Evolutionary conservation across 2,888 invertebrate species (phyloP).

Genomic region (Chrysomela aeneicollis): DNA sequence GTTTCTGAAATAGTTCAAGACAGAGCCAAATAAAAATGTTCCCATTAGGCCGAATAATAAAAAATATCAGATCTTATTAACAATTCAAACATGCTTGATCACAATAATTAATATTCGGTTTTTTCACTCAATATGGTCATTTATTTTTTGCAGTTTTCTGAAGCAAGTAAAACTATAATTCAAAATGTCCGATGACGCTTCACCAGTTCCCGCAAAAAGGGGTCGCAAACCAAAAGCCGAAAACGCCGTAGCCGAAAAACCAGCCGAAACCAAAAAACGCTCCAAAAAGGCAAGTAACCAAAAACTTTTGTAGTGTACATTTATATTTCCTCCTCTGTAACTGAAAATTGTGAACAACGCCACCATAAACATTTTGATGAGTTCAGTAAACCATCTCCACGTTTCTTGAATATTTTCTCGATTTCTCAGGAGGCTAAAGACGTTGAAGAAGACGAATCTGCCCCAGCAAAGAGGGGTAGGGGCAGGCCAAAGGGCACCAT

Average conservation of each 20-base stretch:
- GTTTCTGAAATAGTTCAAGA: too few species aligned
- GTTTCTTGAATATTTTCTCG: conserved; percentile 2
- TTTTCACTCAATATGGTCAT: too few species aligned
- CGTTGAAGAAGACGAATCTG: conserved; percentile 50
- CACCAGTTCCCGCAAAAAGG: conserved; percentile 58
- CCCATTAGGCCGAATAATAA: too few species aligned
- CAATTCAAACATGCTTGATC: too few species aligned
- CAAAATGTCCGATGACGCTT: conserved; percentile 59
- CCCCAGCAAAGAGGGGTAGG: conserved; percentile 65
- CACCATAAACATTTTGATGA: too few species aligned
- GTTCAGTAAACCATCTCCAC: neutral
- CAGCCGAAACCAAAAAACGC: conserved; percentile 47
- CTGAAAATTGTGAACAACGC: too few species aligned
- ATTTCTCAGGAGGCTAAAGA: conserved; percentile 44
- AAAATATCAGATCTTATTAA: too few species aligned
- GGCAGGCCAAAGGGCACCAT: conserved; percentile 66
- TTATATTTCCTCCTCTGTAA: too few species aligned
- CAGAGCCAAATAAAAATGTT: too few species aligned
- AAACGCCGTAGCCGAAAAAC: conserved; percentile 46
- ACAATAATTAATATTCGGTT: too few species aligned
- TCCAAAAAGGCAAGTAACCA: conserved; percentile 45
- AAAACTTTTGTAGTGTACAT: neutral
- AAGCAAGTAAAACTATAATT: conserved; percentile 21
- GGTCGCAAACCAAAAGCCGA: conserved; percentile 59
- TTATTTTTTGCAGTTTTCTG: neutral